Percentiles rank a stretch among this genome's conserved stretches.
These are phyloP conservation scores for Rosalia funebris DNA, from an alignment of 2,888 invertebrate genomes.

Conservation along the genomic window DNA sequence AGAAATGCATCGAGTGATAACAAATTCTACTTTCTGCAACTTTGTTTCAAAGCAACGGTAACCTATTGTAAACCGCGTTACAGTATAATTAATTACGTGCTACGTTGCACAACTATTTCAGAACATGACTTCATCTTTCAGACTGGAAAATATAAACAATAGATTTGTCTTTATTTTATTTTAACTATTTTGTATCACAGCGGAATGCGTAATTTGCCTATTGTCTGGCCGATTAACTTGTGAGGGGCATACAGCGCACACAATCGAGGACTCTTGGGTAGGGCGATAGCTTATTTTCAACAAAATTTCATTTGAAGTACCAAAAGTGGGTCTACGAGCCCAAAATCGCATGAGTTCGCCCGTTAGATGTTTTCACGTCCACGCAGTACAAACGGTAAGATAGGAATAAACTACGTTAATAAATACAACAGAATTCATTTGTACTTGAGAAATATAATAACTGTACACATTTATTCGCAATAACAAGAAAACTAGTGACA, in stretches of 20 bases:
- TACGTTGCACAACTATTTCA: constrained; percentile 44
- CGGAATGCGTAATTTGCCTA: background rate
- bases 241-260: background rate
- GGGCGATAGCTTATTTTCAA: background rate
- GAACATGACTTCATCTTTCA: constrained; percentile 49
- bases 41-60: constrained; percentile 37
- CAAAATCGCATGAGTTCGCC: too few relatives aligned
- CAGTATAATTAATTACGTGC: constrained; percentile 29
- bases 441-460: too few relatives aligned
- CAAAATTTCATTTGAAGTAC: background rate
- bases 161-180: constrained; percentile 29
- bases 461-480: too few relatives aligned
- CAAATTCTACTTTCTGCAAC: constrained; percentile 34
- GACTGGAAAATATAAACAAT: constrained; percentile 42
- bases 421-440: too few relatives aligned
- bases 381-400: too few relatives aligned
- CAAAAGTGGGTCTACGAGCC: too few relatives aligned
- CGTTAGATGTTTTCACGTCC: too few relatives aligned
- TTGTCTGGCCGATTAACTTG: background rate
- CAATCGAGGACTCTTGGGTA: background rate
- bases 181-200: background rate
- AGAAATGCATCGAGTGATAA: constrained; percentile 11
- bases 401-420: too few relatives aligned
- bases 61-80: constrained; percentile 30
- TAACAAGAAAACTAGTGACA: too few relatives aligned